Conservation (phyloP, 2,797 vertebrate species). For the Botia kubotai region DNA sequence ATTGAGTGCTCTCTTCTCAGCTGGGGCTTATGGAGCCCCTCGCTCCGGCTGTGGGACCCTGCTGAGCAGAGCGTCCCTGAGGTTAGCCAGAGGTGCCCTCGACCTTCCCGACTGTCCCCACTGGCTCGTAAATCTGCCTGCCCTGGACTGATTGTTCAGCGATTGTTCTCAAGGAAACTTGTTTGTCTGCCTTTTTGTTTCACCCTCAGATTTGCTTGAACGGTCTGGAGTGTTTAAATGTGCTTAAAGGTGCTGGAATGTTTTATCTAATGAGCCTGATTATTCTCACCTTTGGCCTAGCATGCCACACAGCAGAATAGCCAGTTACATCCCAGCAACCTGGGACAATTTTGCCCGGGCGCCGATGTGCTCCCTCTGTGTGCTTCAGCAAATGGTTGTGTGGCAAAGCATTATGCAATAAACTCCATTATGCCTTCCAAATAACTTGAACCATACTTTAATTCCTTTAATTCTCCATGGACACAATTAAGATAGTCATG, state of each 20-base stretch:
- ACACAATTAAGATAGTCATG: constrained; percentile 60
- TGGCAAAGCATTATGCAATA: constrained; percentile 57
- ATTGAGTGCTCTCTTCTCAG: constrained; percentile 50
- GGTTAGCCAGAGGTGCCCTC: constrained; percentile 59
- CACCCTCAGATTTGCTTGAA: constrained; percentile 22
- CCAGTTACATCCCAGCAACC: constrained; percentile 45
- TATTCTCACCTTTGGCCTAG: constrained; percentile 48
- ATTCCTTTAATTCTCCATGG: constrained; percentile 48
- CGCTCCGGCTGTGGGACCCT: constrained; percentile 34
- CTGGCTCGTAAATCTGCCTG: constrained; percentile 52
- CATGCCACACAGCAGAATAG: constrained; percentile 43
- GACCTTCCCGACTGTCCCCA: constrained; percentile 48
- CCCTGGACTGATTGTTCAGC: constrained; percentile 25
- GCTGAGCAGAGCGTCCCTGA: constrained; percentile 48
- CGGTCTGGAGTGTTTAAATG: constrained; percentile 32
- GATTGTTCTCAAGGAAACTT: constrained; percentile 46
- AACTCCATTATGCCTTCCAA: constrained; percentile 49
- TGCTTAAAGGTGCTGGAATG: constrained; percentile 44
- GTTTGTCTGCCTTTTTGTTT: constrained; percentile 45
- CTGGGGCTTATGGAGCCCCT: constrained; percentile 47
- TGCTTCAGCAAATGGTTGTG: constrained; percentile 43
- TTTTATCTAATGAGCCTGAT: constrained; percentile 52
- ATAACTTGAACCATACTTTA: constrained; percentile 52
- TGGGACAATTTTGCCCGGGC: constrained; percentile 35
- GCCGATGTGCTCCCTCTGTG: constrained; percentile 36